Percentiles rank a stretch among this genome's conserved stretches.
Conservation (phyloP, 2,797 vertebrate species). For the Lindbergichthys nudifrons region DNA sequence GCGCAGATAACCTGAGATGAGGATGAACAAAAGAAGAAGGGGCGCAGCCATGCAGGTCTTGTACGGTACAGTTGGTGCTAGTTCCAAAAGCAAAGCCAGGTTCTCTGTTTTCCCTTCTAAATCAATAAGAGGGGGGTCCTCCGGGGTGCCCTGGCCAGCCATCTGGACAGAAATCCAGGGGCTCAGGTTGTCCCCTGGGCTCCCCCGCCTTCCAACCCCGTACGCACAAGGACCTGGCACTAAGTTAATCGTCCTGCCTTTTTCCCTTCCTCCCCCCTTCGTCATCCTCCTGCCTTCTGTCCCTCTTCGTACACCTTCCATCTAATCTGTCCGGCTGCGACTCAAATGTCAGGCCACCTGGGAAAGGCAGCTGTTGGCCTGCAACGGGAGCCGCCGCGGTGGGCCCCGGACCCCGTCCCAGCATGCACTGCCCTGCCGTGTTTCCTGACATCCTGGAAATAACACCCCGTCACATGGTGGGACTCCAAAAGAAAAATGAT, state of each 20-base stretch:
- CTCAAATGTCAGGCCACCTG: conserved; percentile 99
- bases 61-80: conserved; percentile 66
- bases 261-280: conserved; percentile 69
- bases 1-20: conserved; percentile 73
- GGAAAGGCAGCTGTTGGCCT: conserved; percentile 93
- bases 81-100: conserved; percentile 76
- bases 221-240: conserved; percentile 84
- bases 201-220: conserved; percentile 63
- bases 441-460: conserved; percentile 44
- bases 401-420: conserved; percentile 74
- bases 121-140: conserved; percentile 82
- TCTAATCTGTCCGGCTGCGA: conserved; percentile 88
- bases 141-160: conserved; percentile 73
- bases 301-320: conserved; percentile 90
- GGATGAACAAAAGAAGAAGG: conserved; percentile 36
- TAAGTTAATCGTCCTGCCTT: conserved; percentile 87
- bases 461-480: conserved; percentile 14
- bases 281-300: conserved; percentile 81
- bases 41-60: conserved; percentile 76
- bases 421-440: conserved; percentile 44
- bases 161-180: conserved; percentile 85
- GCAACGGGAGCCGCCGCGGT: conserved; percentile 86
- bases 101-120: conserved; percentile 80
- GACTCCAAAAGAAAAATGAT: background rate
- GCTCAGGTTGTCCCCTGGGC: conserved; percentile 92